Percentiles rank a stretch among this genome's conserved stretches.
Evolutionary conservation across 2,888 invertebrate species (phyloP).

Genomic region (Drosophila nigritarsus): DNA sequence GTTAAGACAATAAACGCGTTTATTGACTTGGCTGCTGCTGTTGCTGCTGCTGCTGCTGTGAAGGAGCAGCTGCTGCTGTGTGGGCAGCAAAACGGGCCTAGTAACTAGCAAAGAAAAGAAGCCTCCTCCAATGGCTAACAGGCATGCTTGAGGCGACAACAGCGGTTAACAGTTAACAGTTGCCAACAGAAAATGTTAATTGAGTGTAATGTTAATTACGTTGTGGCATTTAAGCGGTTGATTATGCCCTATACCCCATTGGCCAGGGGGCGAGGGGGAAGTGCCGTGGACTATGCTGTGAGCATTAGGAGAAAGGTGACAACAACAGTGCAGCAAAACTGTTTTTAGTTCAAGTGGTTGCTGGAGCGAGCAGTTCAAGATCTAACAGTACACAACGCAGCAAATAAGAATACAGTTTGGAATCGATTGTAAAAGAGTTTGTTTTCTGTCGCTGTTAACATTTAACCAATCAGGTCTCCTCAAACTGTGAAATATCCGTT

Average conservation of each 20-base stretch:
- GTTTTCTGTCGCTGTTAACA: background rate
- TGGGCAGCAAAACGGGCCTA: slow-evolving; percentile 55
- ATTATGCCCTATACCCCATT: slow-evolving; percentile 33
- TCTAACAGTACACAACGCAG: background rate
- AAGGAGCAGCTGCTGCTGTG: slow-evolving; percentile 44
- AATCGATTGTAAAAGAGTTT: background rate
- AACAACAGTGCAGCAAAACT: slow-evolving; percentile 23
- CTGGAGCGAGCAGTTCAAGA: background rate
- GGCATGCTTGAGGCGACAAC: slow-evolving; percentile 38
- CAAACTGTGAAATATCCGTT: slow-evolving; percentile 14
- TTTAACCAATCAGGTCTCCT: background rate
- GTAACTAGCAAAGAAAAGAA: slow-evolving; percentile 6
- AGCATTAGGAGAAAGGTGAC: slow-evolving; percentile 16
- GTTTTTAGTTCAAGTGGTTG: background rate
- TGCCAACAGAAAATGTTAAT: slow-evolving; percentile 75
- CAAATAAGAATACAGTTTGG: background rate
- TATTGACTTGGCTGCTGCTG: slow-evolving; percentile 72
- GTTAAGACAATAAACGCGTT: slow-evolving; percentile 80
- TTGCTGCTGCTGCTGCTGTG: slow-evolving; percentile 8
- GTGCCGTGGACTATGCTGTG: slow-evolving; percentile 3
- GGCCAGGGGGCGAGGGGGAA: background rate
- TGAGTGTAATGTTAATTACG: slow-evolving; percentile 79
- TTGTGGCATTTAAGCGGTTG: slow-evolving; percentile 65
- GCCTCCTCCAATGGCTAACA: slow-evolving; percentile 34
- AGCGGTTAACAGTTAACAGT: slow-evolving; percentile 69